These are phyloP conservation scores for Pyrrhia umbra DNA, from an alignment of 2,888 invertebrate genomes.

Conservation along the genomic window DNA sequence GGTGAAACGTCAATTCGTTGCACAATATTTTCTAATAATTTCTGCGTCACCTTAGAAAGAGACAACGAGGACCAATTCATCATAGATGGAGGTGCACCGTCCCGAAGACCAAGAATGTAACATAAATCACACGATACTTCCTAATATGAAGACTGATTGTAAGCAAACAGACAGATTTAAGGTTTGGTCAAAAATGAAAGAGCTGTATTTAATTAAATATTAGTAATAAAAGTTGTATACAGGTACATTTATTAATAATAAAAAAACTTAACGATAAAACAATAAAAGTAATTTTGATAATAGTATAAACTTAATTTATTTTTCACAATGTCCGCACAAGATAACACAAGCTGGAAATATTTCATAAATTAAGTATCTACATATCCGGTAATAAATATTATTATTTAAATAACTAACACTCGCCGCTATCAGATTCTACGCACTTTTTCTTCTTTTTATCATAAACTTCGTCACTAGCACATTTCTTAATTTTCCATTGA, in stretches of 20 bases:
- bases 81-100: constrained; percentile 71
- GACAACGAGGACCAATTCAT: constrained; percentile 81
- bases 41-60: constrained; percentile 82
- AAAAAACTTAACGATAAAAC: constrained; percentile 10
- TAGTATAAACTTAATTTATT: constrained; percentile 1
- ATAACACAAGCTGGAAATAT: background rate
- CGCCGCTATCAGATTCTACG: constrained; percentile 77
- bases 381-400: background rate
- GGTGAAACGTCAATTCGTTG: constrained; percentile 77
- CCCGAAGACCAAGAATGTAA: constrained; percentile 75
- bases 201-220: constrained; percentile 27
- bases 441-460: constrained; percentile 79
- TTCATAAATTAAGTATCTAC: background rate
- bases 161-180: constrained; percentile 2
- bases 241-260: constrained; percentile 28
- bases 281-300: constrained; percentile 26
- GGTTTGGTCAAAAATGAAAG: constrained; percentile 12
- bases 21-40: constrained; percentile 85
- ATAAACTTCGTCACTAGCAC: constrained; percentile 83
- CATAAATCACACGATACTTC: constrained; percentile 1
- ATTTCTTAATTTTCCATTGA: constrained; percentile 79
- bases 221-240: constrained; percentile 31
- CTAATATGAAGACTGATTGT: constrained; percentile 41
- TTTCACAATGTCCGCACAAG: constrained; percentile 4
- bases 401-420: constrained; percentile 62